Evolutionary conservation across 2,888 invertebrate species (phyloP), one percentile per base, ranked within the genome.

Genomic region (Heliconius erato): DNA sequence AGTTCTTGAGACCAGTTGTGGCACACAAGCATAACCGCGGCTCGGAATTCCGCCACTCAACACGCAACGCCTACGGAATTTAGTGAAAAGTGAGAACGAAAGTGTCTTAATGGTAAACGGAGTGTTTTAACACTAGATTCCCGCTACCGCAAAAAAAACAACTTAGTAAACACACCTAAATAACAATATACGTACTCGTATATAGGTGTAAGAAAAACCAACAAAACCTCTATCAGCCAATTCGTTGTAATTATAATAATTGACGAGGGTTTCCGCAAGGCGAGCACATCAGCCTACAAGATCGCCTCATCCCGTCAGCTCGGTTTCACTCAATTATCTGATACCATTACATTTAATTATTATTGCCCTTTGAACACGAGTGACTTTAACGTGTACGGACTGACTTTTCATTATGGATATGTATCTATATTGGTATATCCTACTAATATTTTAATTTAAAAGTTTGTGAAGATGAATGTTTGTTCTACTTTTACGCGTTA

Each of bases 281-380:
- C 68, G 49, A 67, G 74, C 80, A 74, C 79, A 79, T 77, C 77
- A 49, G 49, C 79, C 35, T 78, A 79, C 68, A 26, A 84, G 82
- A 83, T 82, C 77, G 77, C 79, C 83, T 77, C 79, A 67, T 80
- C 68, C 77, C 72, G 79, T 82, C 83, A 72, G 80, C 68, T 79
- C 67, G 79, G 79, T 82, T 84, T 82, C 77, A 82, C 79, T 82
- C 82, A 84, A 82, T 84, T 82, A 80, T 78, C 78, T 63, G 76
- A 84, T 80, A 79, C 82, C 59, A 78, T 82, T 83, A 80, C 78
- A 68, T 67, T 68, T 83, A 82, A 84, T 82, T 82, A 82, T 68
- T 35, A 69, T 76, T 82, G 67, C 77, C 72, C 78, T 74, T 44
- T 40, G 72, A 74, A 79, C 77, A 76, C 63, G 32, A n/a, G 59